Evolutionary conservation across 2,888 invertebrate genomes (phyloP), one percentile per base, ranked within the genome.

Genomic region (Mesorhabditis belari): DNA sequence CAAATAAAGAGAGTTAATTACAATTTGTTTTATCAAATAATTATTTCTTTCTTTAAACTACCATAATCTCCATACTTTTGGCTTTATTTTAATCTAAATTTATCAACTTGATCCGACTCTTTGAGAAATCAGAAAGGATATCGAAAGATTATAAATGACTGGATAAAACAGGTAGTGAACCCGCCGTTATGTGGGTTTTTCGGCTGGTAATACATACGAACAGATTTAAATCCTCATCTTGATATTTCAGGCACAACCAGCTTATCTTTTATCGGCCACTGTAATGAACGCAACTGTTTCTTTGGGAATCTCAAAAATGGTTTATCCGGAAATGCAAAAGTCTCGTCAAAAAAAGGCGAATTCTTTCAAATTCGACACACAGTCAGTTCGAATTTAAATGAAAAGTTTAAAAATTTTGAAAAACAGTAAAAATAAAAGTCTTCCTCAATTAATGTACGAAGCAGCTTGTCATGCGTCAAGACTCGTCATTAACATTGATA

Each of bases 251-350:
- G 76, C 81, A 0, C 87, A 88, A 55, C 88, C 95, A 0, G 87
- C 89, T 0, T 90, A 94, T 82, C 84, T 96, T 49, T 87, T 96
- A 66, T 91, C 93, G 0, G 91, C 95, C 0, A 90, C 91, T 65
- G 89, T 95, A 0, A 94, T 96, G 95, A 90, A 93, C 0, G 93
- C 95, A 0, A 93, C 95, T 0, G 92, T 91, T 0, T 89, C 94
- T 0, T 83, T 96, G 24, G 91, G 90, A 76, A 89, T 87, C 77
- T 87, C 92, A n/a, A 96, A 96, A 81, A 84, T 96, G 0, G 86
- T 92, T 74, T 88, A 89, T 84, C 95, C 95, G 0, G 95, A 96
- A 85, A 90, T 89, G 0, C 88, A 90, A 76, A 85, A 87, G 59
- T 88, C 90, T 0, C 84, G 86, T 67, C 90, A 90, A 0, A 87